Evolutionary conservation across 1,140 invertebrate species (phyloP).

Genomic region (Pogonomyrmex barbatus): DNA sequence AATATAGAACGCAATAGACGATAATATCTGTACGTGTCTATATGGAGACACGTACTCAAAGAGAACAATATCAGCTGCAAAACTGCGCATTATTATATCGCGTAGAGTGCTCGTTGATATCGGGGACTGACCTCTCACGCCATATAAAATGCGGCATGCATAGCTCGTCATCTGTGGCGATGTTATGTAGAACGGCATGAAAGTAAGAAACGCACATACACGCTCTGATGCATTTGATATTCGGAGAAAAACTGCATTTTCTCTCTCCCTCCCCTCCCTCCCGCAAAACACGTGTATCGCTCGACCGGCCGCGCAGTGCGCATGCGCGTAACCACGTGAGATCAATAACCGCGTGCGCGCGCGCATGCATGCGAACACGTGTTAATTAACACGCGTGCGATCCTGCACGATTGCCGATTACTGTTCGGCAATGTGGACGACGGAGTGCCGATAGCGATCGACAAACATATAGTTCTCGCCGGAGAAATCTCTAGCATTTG

Average conservation of each 20-base stretch:
- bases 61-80: not conserved
- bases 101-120: not conserved
- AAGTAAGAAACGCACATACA: not conserved
- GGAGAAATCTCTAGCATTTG: too few species aligned
- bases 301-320: not conserved
- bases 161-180: not conserved
- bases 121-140: slow-evolving; percentile 1
- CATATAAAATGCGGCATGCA: not conserved
- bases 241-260: slow-evolving; percentile 26
- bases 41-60: not conserved
- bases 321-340: not conserved
- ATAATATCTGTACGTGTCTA: not conserved
- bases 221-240: not conserved
- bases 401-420: not conserved
- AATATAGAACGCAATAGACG: not conserved
- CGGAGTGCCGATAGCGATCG: not conserved
- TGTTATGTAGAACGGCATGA: not conserved
- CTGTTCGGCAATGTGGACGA: not conserved
- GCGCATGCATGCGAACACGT: too few species aligned
- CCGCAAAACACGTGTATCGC: not conserved
- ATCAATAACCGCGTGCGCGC: not conserved
- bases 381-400: not conserved
- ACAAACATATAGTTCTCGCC: too few species aligned
- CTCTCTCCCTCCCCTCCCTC: too few species aligned
- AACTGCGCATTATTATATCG: not conserved